Base-by-base conservation (phyloP, 2,888 invertebrate genomes). In the Drosophila kuntzei region DNA sequence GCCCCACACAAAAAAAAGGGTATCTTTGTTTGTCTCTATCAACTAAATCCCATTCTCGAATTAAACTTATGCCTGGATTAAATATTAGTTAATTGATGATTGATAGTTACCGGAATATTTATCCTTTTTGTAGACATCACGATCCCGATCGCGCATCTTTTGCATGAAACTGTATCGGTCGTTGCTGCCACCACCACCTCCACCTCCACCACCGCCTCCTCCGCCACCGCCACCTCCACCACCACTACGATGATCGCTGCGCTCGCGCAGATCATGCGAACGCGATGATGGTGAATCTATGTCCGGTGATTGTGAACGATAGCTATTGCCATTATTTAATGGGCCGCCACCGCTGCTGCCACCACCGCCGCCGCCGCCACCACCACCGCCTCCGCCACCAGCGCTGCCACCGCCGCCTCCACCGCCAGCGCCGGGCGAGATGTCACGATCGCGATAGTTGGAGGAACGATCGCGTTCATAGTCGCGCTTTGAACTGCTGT, bases 51-150 rank as follows among this genome's bases (percentile, higher is more conserved):
- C 27, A 8, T 9, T 9, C 2, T 27, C 27, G 27, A 27, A 27
- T 9, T 27, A 6, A 7, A 8, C 7, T 8, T 8, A 27, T 9
- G 27, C 25, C 25, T 25, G 7, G 7, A 25, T 25, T 7, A 7
- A 27, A 27, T 7, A 9, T 27, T 27, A 27, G 2, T 39, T 39
- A 3, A 3, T n/a, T 20, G 41, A 2, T 32, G n/a, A 0, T n/a
- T 27, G 4, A 22, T 36, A 36, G 12, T 11, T 93, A 96, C 96
- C 96, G 94, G 96, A 95, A 95, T 97, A 97, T 95, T 97, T 97
- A 94, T 96, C 96, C 93, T 96, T 96, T 94, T 96, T 97, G 93
- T 97, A 97, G 95, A 96, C 95, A 93, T 96, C 97, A 95, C 97
- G 96, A 95, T 97, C 97, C 39, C 92, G 91, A 83, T 92, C 92